Conservation (phyloP, 2,888 invertebrate genomes). For the Dicyrtomina minuta region DNA sequence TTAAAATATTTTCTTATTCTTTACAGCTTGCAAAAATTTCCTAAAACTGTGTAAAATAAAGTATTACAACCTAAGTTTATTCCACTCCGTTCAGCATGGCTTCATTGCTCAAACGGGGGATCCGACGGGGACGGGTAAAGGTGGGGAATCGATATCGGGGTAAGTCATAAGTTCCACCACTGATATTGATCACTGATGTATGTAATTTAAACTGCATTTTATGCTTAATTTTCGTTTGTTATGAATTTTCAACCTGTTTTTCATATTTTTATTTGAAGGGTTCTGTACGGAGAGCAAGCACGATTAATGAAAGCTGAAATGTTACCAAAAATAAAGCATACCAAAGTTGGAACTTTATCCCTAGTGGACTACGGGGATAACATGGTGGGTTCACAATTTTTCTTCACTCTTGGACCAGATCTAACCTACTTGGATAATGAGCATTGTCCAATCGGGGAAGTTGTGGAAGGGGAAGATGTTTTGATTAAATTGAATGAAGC, state of each 20-base stretch:
- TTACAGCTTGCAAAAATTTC: conserved; percentile 82
- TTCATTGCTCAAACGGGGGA: conserved; percentile 98
- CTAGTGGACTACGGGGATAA: conserved; percentile 91
- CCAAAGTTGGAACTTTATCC: conserved; percentile 80
- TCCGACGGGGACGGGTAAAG: conserved; percentile 85
- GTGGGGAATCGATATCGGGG: conserved; percentile 88
- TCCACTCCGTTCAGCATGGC: conserved; percentile 88
- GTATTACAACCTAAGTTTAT: conserved; percentile 93
- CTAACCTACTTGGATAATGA: conserved; percentile 84
- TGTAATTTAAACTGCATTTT: background rate
- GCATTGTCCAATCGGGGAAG: conserved; percentile 95
- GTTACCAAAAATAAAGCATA: conserved; percentile 87
- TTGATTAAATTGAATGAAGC: conserved; percentile 88
- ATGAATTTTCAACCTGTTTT: background rate
- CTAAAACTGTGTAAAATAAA: conserved; percentile 96
- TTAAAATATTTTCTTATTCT: no score
- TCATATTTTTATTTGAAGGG: no score
- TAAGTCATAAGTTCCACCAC: conserved; percentile 51
- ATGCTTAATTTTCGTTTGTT: background rate
- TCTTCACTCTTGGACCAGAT: conserved; percentile 85
- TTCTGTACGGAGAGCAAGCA: conserved; percentile 81
- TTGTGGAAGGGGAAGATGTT: conserved; percentile 81
- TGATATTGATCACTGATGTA: no score
- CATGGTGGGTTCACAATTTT: conserved; percentile 92
- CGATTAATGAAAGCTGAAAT: conserved; percentile 88